Percentiles rank a stretch among this genome's conserved stretches.
These are phyloP conservation scores for Drosophila dives DNA, from an alignment of 2,888 invertebrate genomes.

Conservation along the genomic window DNA sequence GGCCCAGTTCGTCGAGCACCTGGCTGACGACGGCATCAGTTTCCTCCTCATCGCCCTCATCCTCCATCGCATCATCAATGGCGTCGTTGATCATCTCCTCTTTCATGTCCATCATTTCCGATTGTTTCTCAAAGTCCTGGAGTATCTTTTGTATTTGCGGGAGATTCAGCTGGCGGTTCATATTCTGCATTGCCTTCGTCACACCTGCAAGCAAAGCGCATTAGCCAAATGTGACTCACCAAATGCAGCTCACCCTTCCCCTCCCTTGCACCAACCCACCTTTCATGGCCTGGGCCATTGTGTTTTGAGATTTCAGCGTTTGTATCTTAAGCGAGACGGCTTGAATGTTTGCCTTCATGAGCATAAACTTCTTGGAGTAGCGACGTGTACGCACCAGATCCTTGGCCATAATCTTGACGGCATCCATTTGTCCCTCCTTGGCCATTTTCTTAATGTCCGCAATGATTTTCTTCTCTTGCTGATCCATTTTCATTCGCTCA, in stretches of 20 bases:
- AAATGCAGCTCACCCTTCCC: not conserved
- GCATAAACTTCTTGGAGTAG: conserved; percentile 98
- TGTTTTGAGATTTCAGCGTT: conserved; percentile 98
- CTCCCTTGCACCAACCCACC: conserved; percentile 83
- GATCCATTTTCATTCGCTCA: conserved; percentile 97
- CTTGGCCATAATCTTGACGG: conserved; percentile 99
- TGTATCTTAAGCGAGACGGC: conserved; percentile 98
- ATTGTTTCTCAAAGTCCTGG: conserved; percentile 99
- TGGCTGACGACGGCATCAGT: conserved; percentile 98
- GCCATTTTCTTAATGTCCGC: conserved; percentile 99
- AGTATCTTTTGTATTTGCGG: conserved; percentile 99
- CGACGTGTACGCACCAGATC: conserved; percentile 98
- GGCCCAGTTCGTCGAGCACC: conserved; percentile 98
- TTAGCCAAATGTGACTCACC: conserved; percentile 20
- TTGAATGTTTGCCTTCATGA: conserved; percentile 99
- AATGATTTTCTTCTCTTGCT: conserved; percentile 99
- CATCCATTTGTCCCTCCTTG: conserved; percentile 99
- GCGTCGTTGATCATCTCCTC: conserved; percentile 99
- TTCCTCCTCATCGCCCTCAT: conserved; percentile 99
- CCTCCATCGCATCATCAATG: conserved; percentile 99
- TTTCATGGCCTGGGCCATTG: conserved; percentile 99
- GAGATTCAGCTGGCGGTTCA: conserved; percentile 98
- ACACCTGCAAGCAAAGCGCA: conserved; percentile 87
- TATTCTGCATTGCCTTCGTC: conserved; percentile 98
- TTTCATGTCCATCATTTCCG: conserved; percentile 99